Conservation (phyloP, 2,888 invertebrate species). For the Platypus cylindrus region DNA sequence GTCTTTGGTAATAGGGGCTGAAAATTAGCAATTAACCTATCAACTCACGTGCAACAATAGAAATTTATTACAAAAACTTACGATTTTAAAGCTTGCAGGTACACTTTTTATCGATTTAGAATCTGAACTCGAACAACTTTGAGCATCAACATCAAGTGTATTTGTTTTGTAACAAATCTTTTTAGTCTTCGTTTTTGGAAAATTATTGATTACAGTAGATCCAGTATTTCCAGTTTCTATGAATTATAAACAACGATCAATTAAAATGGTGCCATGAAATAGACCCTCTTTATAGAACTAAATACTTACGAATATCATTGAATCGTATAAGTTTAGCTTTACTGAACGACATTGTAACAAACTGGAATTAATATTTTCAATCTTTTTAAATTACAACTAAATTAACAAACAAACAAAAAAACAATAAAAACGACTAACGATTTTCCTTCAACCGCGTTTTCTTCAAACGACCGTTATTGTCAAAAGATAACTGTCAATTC, state of each 20-base stretch:
- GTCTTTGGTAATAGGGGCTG: conserved; percentile 28
- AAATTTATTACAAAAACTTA: conserved; percentile 21
- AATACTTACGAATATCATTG: conserved; percentile 41
- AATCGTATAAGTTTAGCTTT: conserved; percentile 44
- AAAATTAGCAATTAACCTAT: conserved; percentile 4
- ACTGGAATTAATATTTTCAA: background rate
- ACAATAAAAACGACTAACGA: background rate
- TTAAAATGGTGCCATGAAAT: background rate
- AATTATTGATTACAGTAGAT: conserved; percentile 6
- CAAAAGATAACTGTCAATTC: too few relatives aligned
- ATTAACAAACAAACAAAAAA: background rate
- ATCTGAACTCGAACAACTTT: conserved; percentile 28
- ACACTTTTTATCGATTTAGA: conserved; percentile 22
- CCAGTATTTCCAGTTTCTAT: background rate
- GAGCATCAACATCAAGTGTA: conserved; percentile 29
- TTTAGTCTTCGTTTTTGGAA: conserved; percentile 5
- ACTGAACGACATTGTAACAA: conserved; percentile 39
- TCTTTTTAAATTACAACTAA: background rate
- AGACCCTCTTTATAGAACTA: conserved; percentile 5
- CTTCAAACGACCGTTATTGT: conserved; percentile 2
- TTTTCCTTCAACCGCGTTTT: background rate
- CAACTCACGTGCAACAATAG: background rate
- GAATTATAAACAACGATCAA: conserved; percentile 4
- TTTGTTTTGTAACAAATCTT: conserved; percentile 6
- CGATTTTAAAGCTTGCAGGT: conserved; percentile 28